A percentile compares a stretch with the other conserved stretches of the same genome.
Evolutionary conservation across 2,797 vertebrate species (phyloP).

Genomic region (Valencia hispanica): DNA sequence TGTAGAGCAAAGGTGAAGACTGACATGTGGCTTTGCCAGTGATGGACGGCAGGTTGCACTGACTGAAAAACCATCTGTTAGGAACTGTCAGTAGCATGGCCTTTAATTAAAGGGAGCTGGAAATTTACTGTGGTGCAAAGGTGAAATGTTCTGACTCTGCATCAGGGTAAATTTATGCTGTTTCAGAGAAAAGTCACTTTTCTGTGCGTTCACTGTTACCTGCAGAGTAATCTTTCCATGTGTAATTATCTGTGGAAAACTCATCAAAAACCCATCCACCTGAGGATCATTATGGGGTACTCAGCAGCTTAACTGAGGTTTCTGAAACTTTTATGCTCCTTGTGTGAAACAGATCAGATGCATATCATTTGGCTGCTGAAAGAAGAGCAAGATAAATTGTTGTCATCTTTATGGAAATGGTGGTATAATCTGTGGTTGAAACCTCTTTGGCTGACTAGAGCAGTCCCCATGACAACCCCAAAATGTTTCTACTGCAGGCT

Average conservation of each 20-base stretch:
- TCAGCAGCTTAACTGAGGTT: conserved; percentile 40
- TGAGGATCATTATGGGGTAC: not conserved
- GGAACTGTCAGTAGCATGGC: not conserved
- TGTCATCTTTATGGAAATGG: conserved; percentile 13
- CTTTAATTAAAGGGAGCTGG: not conserved
- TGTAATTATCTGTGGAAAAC: conserved; percentile 42
- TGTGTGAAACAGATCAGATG: not conserved
- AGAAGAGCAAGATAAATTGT: conserved; percentile 57
- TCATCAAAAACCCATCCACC: conserved; percentile 15
- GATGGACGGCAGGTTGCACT: not conserved
- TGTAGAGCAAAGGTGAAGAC: conserved; percentile 32
- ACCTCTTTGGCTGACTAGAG: conserved; percentile 27
- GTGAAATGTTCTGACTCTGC: not conserved
- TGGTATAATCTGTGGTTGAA: conserved; percentile 53
- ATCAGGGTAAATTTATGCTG: not conserved
- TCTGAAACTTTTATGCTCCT: conserved; percentile 38
- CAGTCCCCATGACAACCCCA: not conserved
- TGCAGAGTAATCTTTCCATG: conserved; percentile 8
- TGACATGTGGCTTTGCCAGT: conserved; percentile 5
- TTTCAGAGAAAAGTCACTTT: not conserved
- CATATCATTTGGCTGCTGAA: conserved; percentile 54
- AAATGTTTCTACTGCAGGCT: conserved; percentile 2
- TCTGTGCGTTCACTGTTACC: conserved; percentile 14
- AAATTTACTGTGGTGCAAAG: not conserved
- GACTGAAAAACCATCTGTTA: conserved; percentile 24